These are phyloP conservation scores for Apodemia mormo DNA, from an alignment of 2,888 invertebrate species.

Conservation along the genomic window DNA sequence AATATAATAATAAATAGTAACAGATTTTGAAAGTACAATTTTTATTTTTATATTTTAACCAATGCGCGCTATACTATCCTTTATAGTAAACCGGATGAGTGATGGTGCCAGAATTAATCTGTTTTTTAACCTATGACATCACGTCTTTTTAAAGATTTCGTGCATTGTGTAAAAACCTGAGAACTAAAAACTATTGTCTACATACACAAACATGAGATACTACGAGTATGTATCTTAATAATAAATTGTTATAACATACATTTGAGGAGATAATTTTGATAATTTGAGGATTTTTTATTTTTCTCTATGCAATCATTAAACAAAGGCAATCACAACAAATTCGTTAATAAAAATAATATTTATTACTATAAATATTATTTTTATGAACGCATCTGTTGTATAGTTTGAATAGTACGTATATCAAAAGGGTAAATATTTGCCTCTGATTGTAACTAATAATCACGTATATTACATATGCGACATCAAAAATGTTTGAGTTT, in stretches of 20 bases:
- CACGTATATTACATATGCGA: too few species aligned
- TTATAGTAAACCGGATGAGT: not conserved
- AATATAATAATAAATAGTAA: too few species aligned
- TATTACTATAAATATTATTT: too few species aligned
- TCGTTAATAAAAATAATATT: too few species aligned
- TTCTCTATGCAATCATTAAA: not conserved
- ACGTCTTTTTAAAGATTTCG: not conserved
- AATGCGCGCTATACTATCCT: not conserved
- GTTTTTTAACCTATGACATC: conserved; percentile 17
- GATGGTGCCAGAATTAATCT: conserved; percentile 16
- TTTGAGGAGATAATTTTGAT: conserved; percentile 27
- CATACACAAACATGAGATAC: not conserved
- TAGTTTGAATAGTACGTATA: too few species aligned
- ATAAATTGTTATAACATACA: conserved; percentile 20
- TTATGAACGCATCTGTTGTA: too few species aligned
- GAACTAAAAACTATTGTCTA: conserved; percentile 15
- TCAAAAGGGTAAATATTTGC: too few species aligned
- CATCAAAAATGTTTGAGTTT: too few species aligned
- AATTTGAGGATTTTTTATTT: not conserved
- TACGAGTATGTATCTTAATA: not conserved
- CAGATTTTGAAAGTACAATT: too few species aligned
- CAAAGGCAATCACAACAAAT: too few species aligned
- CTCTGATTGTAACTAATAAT: too few species aligned
- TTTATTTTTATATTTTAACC: too few species aligned
- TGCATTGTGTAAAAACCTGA: conserved; percentile 21